phyloP scores from a whole-genome alignment of 2,797 vertebrate species.

The Diceros bicornis region DNA sequence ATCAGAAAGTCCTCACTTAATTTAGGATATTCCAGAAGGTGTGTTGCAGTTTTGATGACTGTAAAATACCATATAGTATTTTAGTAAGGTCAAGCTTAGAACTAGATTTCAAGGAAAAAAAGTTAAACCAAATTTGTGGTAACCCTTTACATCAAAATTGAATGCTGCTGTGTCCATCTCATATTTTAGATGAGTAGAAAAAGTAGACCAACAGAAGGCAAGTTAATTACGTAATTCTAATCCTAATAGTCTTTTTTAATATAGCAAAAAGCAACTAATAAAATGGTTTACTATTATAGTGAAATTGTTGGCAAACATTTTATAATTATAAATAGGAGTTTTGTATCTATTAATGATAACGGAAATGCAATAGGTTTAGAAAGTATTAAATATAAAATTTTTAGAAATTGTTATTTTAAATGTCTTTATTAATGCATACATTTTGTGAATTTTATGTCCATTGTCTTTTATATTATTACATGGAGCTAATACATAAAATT shows the following conservation, averaged over 20 bases:
- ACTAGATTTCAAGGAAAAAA: constrained; percentile 39
- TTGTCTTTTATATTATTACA: constrained; percentile 16
- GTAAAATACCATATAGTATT: not conserved
- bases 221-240: constrained; percentile 35
- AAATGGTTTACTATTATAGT: not conserved
- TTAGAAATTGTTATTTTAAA: not conserved
- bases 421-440: not conserved
- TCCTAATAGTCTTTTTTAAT: not conserved
- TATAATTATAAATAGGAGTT: not conserved
- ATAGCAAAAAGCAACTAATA: constrained; percentile 11
- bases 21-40: not conserved
- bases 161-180: not conserved
- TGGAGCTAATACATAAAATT: not conserved
- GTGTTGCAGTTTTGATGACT: not conserved
- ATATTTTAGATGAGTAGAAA: constrained; percentile 49
- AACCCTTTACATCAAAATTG: not conserved
- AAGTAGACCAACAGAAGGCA: not conserved
- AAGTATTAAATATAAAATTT: not conserved
- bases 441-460: constrained; percentile 28
- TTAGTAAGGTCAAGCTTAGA: constrained; percentile 36
- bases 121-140: not conserved
- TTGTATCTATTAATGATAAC: not conserved
- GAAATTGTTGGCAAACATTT: constrained; percentile 38
- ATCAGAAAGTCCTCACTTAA: constrained; percentile 19
- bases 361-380: not conserved